Evolutionary conservation across 2,113 vertebrate species (phyloP).

Genomic region (Phylloscopus trochilus): DNA sequence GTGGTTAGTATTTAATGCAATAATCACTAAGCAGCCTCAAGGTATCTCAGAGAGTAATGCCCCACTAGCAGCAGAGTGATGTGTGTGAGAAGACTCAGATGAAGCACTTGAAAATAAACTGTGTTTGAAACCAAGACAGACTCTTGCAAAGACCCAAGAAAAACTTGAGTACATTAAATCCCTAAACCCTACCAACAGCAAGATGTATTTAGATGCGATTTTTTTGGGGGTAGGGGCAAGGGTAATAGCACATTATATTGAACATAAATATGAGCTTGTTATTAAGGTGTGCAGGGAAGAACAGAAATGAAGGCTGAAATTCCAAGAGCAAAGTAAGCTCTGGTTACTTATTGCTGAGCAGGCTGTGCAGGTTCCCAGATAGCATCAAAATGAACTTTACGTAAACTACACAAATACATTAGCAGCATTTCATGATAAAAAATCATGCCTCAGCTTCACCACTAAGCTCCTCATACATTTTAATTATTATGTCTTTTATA

Average conservation of each 20-base stretch:
- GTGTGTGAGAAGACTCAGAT: neutral
- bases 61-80: neutral
- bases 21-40: neutral
- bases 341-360: neutral
- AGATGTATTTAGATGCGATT: neutral
- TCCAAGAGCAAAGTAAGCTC: neutral
- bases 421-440: neutral
- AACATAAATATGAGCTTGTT: neutral
- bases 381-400: neutral
- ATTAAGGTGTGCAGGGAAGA: neutral
- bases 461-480: neutral
- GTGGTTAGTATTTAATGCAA: neutral
- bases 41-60: neutral
- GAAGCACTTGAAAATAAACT: neutral
- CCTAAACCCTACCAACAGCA: neutral
- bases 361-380: neutral
- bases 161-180: neutral
- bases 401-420: neutral
- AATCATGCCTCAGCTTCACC: neutral
- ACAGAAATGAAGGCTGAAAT: neutral
- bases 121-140: neutral
- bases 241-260: neutral
- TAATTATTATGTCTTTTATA: neutral
- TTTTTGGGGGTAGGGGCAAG: fast-evolving
- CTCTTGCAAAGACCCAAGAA: neutral